These are phyloP conservation scores for Bombus affinis DNA, from an alignment of 1,140 invertebrate species.

Conservation along the genomic window DNA sequence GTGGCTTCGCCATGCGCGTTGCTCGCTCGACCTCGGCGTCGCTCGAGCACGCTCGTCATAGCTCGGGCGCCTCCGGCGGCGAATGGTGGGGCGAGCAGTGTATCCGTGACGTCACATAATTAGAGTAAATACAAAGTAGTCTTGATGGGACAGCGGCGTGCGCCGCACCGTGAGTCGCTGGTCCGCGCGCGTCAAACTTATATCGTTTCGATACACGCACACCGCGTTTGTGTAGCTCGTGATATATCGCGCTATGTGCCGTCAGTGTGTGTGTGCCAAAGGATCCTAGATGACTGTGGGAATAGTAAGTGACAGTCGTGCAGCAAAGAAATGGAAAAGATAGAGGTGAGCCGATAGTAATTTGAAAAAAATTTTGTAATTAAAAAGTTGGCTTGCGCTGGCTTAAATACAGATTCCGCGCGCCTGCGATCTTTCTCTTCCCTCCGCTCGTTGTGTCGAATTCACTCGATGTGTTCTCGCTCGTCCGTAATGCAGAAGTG, in stretches of 20 bases:
- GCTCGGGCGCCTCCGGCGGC: conserved; percentile 59
- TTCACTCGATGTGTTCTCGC: conserved; percentile 52
- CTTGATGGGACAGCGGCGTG: conserved; percentile 86
- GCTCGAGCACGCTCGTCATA: conserved; percentile 66
- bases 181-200: conserved; percentile 82
- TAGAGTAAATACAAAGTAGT: conserved; percentile 91
- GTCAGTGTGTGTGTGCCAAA: conserved; percentile 72
- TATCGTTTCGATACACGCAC: conserved; percentile 70
- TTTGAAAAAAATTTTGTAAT: background rate
- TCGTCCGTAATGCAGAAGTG: conserved; percentile 71
- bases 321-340: conserved; percentile 80
- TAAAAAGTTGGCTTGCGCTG: background rate
- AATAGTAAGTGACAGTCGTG: conserved; percentile 77
- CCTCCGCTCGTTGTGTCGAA: conserved; percentile 45
- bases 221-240: conserved; percentile 63
- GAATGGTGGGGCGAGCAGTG: conserved; percentile 79
- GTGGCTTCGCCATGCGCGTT: conserved; percentile 65
- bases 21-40: conserved; percentile 60
- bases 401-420: conserved; percentile 3
- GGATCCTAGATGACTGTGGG: conserved; percentile 79
- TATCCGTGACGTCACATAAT: conserved; percentile 89
- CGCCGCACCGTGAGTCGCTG: conserved; percentile 82
- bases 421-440: conserved; percentile 28
- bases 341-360: conserved; percentile 75
- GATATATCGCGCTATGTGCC: conserved; percentile 72